These are phyloP conservation scores for Lithophane semibrunnea DNA, from an alignment of 2,888 invertebrate genomes.

Conservation along the genomic window DNA sequence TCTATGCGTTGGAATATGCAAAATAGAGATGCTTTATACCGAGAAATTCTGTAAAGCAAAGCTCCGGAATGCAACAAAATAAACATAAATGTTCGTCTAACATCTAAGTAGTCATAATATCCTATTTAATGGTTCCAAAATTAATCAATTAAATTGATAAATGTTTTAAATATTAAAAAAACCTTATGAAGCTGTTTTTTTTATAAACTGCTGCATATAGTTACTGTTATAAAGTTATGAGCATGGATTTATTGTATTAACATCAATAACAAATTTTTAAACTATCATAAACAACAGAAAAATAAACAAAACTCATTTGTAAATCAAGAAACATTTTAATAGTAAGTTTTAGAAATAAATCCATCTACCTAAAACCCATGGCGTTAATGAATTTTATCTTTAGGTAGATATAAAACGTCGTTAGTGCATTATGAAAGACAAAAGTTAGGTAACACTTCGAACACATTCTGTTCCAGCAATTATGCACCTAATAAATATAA, in stretches of 20 bases:
- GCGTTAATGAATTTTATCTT: not conserved
- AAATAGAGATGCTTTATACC: constrained; percentile 46
- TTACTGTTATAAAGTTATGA: not conserved
- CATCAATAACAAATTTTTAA: not conserved
- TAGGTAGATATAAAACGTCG: not conserved
- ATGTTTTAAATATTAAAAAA: not conserved
- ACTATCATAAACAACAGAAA: not conserved
- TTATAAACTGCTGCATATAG: not conserved
- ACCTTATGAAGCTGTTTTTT: too few species aligned
- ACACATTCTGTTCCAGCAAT: constrained; percentile 2
- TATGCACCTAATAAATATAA: not conserved
- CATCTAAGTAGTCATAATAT: constrained; percentile 22
- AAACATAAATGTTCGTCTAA: not conserved
- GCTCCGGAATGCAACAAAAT: constrained; percentile 44
- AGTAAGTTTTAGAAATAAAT: not conserved
- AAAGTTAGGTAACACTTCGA: not conserved
- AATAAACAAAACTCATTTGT: not conserved
- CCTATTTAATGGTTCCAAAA: constrained; percentile 19
- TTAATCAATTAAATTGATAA: constrained; percentile 1
- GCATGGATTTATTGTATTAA: not conserved
- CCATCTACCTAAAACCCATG: not conserved
- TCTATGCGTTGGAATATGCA: constrained; percentile 59
- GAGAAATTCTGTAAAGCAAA: constrained; percentile 32
- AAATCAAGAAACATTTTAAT: not conserved
- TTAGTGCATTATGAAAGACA: not conserved